Evolutionary conservation across 2,113 vertebrate species (phyloP).

Genomic region (Polyodon spathula): DNA sequence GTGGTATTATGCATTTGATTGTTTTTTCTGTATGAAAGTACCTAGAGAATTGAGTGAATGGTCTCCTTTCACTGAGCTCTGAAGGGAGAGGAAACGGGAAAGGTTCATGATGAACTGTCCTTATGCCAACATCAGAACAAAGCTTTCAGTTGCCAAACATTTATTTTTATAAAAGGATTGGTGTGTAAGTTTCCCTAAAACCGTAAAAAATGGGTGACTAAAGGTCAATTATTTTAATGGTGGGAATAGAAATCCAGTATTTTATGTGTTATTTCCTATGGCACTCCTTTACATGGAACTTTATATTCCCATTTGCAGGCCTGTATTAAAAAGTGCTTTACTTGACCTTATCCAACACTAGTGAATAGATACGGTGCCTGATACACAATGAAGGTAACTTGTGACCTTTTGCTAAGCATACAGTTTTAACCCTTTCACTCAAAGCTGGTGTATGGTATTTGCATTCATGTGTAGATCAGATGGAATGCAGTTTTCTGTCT

Average conservation of each 20-base stretch:
- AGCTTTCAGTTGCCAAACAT: no score
- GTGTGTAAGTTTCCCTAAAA: neutral
- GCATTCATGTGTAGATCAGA: no score
- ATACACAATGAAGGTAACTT: no score
- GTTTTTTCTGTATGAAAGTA: constrained; percentile 34
- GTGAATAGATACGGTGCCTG: no score
- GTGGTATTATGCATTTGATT: constrained; percentile 17
- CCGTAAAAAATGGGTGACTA: neutral
- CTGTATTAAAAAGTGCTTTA: neutral
- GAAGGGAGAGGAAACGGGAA: constrained; percentile 33
- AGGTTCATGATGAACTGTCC: constrained; percentile 28
- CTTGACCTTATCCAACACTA: no score
- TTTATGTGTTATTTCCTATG: neutral
- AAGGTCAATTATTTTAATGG: constrained; percentile 7
- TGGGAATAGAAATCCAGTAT: constrained; percentile 9
- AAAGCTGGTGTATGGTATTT: no score
- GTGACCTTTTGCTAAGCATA: no score
- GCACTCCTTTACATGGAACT: constrained; percentile 6
- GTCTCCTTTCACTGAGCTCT: constrained; percentile 34
- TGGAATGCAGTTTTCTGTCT: no score
- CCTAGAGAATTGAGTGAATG: constrained; percentile 33
- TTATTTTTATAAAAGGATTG: no score
- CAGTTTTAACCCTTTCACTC: no score
- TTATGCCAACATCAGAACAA: constrained; percentile 11
- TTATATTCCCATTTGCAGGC: neutral